Evolutionary conservation across 2,888 invertebrate genomes (phyloP), one percentile per base, ranked within the genome.

Genomic region (Scaptomyza reducta): DNA sequence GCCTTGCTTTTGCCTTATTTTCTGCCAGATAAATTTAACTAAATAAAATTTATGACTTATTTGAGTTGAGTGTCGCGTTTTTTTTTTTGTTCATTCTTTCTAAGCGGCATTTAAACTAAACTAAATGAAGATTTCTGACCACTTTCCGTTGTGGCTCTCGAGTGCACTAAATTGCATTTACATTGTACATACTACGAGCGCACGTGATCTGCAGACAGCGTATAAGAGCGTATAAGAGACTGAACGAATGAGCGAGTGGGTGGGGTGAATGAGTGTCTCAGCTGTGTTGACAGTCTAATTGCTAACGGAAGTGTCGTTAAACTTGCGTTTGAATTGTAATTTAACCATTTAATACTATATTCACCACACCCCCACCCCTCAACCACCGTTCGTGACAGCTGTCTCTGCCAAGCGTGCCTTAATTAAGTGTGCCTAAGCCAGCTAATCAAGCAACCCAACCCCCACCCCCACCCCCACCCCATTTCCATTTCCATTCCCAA

Each of bases 81-180:
- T 13, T 33, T 2, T 46, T 29, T n/a, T 46, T 44, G 1, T 27
- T 16, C 3, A 38, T 38, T 51, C 14, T 49, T 38, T 67, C 77
- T 77, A 65, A 77, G 61, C 62, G 59, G 58, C 71, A 49, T 68
- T 63, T 79, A 64, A 79, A 56, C 49, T 82, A 70, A 69, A 70
- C 77, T 71, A 77, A 83, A 86, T 77, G 77, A 86, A 81, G 86
- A 82, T 80, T 82, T 77, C 76, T 74, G 82, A 42, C 69, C 79
- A 81, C 82, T 80, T 79, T 4, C 1, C 7, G 27, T 29, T 10
- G 10, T 10, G 73, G 70, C 42, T 66, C 64, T 66, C 64, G 62
- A 82, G 73, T 81, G 76, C 73, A 78, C 60, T 31, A 85, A 85
- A 80, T 85, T 85, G 83, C 86, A 85, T 85, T 84, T 81, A n/a